Percentiles rank a stretch among this genome's conserved stretches.
These are phyloP conservation scores for Phylloscopus collybita DNA, from an alignment of 2,797 vertebrate genomes.

Conservation along the genomic window DNA sequence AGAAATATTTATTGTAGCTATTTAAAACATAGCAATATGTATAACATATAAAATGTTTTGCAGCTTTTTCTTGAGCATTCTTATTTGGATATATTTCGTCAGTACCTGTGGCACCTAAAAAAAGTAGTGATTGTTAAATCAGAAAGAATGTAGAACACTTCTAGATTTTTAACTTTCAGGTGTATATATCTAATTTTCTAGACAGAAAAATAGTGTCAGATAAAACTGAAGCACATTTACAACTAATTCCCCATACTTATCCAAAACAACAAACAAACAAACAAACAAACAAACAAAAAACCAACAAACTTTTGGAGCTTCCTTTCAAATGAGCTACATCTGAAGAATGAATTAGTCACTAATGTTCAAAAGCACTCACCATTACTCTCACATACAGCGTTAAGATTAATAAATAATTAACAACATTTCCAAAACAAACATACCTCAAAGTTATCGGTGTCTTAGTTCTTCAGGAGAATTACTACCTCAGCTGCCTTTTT, in stretches of 20 bases:
- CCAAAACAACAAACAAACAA: background rate
- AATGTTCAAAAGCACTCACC: background rate
- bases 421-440: slow-evolving; percentile 32
- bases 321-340: background rate
- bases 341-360: background rate
- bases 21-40: background rate
- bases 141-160: fast-evolving
- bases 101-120: background rate
- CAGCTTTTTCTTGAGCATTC: background rate
- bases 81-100: background rate
- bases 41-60: background rate
- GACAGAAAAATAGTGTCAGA: background rate
- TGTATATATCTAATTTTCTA: background rate
- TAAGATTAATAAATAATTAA: slow-evolving; percentile 36
- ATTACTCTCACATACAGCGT: background rate
- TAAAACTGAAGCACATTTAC: background rate
- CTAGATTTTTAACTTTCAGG: background rate
- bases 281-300: background rate
- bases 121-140: background rate
- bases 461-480: slow-evolving; percentile 20
- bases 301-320: background rate
- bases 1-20: background rate
- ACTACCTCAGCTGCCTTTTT: background rate
- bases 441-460: slow-evolving; percentile 13
- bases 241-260: background rate